A percentile compares a stretch with the other conserved stretches of the same genome.
These are phyloP conservation scores for Protonemura montana DNA, from an alignment of 2,888 invertebrate species.

Conservation along the genomic window DNA sequence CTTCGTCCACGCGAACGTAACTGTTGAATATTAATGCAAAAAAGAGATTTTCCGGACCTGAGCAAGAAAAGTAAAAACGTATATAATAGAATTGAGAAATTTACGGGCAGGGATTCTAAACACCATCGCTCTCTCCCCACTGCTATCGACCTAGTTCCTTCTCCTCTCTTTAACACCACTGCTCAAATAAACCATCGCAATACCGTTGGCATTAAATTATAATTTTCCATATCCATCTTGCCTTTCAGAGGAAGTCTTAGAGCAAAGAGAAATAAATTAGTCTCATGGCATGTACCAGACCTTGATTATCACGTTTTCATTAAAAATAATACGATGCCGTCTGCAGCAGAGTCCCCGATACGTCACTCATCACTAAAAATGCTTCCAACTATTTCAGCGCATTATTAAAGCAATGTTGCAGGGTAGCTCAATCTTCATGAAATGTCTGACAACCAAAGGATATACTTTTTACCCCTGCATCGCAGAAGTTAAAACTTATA, in stretches of 20 bases:
- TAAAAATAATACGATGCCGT: not conserved
- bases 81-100: constrained; percentile 36
- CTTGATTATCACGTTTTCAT: not conserved
- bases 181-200: constrained; percentile 33
- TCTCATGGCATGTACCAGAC: not conserved
- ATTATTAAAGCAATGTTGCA: not conserved
- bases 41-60: constrained; percentile 42
- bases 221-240: constrained; percentile 32
- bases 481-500: not conserved
- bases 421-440: not conserved
- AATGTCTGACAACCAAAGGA: constrained; percentile 7
- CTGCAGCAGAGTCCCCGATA: not conserved
- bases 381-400: not conserved
- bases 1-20: constrained; percentile 32
- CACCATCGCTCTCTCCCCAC: not conserved
- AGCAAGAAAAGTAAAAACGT: constrained; percentile 40
- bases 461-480: not conserved
- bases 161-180: constrained; percentile 2
- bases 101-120: constrained; percentile 25
- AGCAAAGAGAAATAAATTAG: constrained; percentile 2
- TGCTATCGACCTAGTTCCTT: not conserved
- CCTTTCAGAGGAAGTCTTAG: not conserved
- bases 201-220: constrained; percentile 34
- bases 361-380: not conserved
- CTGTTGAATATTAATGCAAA: constrained; percentile 44